A percentile compares a stretch with the other conserved stretches of the same genome.
These are phyloP conservation scores for Cacoxenus indagator DNA, from an alignment of 2,888 invertebrate species.

Conservation along the genomic window DNA sequence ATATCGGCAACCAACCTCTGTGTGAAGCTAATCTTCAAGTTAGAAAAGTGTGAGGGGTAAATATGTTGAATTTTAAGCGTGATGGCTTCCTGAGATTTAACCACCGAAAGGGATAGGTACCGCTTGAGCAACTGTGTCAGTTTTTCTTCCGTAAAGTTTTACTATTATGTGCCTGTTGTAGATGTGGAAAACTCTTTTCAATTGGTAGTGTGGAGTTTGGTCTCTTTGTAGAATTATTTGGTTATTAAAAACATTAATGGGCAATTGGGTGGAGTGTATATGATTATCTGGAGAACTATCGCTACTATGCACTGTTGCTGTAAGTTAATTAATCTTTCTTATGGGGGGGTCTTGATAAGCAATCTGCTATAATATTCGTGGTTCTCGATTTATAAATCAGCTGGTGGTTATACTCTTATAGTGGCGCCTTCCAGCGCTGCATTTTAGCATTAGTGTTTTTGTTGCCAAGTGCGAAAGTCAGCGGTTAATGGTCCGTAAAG, in stretches of 20 bases:
- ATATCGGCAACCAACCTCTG: no score
- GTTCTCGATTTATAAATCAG: slow-evolving; percentile 59
- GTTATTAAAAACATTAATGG: slow-evolving; percentile 34
- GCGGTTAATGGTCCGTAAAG: slow-evolving; percentile 29
- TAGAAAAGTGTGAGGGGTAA: not conserved
- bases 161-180: slow-evolving; percentile 19
- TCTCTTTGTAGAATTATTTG: slow-evolving; percentile 23
- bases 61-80: not conserved
- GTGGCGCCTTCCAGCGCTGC: slow-evolving; percentile 28
- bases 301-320: slow-evolving; percentile 25
- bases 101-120: not conserved
- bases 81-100: not conserved
- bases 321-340: slow-evolving; percentile 18
- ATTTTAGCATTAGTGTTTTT: slow-evolving; percentile 24
- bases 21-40: slow-evolving; percentile 19
- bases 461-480: slow-evolving; percentile 8
- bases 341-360: slow-evolving; percentile 24
- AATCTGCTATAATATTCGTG: slow-evolving; percentile 50
- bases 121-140: slow-evolving; percentile 8
- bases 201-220: not conserved
- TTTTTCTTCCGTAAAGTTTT: not conserved
- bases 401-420: slow-evolving; percentile 31
- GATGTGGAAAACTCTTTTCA: not conserved
- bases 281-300: slow-evolving; percentile 31
- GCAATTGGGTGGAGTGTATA: slow-evolving; percentile 24